These are phyloP conservation scores for Mormyrus iriodes DNA, from an alignment of 2,113 vertebrate species.

Conservation along the genomic window DNA sequence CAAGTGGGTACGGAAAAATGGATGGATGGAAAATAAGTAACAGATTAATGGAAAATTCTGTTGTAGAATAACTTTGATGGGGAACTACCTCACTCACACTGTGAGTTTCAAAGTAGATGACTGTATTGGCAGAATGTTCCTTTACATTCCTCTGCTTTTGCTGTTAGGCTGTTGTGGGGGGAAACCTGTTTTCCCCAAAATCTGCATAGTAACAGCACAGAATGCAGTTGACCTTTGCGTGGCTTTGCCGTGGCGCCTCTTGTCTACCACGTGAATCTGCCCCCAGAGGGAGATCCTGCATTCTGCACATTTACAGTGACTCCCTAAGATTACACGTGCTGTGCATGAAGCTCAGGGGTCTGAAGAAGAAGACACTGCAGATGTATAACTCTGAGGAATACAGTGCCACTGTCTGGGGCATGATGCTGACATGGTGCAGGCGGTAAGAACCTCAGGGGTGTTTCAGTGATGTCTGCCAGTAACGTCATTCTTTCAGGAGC, in stretches of 20 bases:
- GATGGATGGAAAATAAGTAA: too few species aligned
- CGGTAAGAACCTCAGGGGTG: neutral
- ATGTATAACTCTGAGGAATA: neutral
- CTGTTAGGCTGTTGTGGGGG: neutral
- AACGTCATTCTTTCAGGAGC: neutral
- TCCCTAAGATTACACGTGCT: neutral
- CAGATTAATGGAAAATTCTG: neutral
- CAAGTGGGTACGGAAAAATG: too few species aligned
- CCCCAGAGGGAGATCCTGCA: neutral
- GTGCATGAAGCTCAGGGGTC: neutral
- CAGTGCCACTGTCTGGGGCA: neutral
- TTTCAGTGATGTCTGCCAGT: neutral
- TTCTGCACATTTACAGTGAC: neutral
- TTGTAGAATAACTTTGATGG: neutral
- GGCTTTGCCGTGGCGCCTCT: neutral
- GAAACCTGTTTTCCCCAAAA: neutral
- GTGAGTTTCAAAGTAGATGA: neutral
- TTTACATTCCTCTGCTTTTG: neutral
- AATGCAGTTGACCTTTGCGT: neutral
- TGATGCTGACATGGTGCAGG: neutral
- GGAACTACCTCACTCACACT: neutral
- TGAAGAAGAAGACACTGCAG: neutral
- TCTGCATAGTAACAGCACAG: conserved; percentile 6
- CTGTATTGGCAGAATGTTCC: neutral
- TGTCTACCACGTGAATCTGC: neutral